Base-by-base conservation (phyloP, 2,888 invertebrate species). In the Lymantria monacha region DNA sequence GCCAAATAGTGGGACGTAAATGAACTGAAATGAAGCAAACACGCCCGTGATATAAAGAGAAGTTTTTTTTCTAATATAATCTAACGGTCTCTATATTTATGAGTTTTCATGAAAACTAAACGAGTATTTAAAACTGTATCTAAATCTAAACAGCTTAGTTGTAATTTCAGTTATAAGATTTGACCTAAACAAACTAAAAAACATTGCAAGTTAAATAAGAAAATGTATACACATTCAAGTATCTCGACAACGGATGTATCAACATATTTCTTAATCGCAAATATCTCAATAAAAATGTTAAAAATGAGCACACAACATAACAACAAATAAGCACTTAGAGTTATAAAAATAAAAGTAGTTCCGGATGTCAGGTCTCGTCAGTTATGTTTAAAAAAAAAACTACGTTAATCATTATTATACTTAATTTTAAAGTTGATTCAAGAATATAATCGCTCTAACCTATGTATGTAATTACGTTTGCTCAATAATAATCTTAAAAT, bases 351-450 rank as follows among this genome's bases (percentile, higher is more conserved):
- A 72, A 76, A 77, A 78, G 69, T 74, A 77, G 77, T 79, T 83
- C 82, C 83, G 85, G 83, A 84, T 84, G 81, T 82, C 80, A 78
- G 79, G 70, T 79, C 79, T 74, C 72, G 81, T 80, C 73, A 72
- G 78, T 81, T 76, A 77, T 80, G 85, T 81, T 80, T 70, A 83
- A 85, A 85, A 83, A 85, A 85, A 86, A 85, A 85, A 85, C 83
- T 83, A 84, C 81, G 74, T 83, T 83, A 82, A 85, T 85, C 79
- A 87, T 87, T 86, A 87, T 85, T 85, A 84, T 81, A 75, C 74
- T 81, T 85, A 86, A 89, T 87, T 88, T 82, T 75, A 80, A 81
- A 84, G 80, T 81, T 82, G 79, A 85, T 81, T 81, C 78, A 76
- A 80, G 75, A 80, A 82, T 78, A 85, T 87, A 84, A 87, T 85